phyloP scores from a whole-genome alignment of 2,113 vertebrate species.

The Guaruba guarouba region DNA sequence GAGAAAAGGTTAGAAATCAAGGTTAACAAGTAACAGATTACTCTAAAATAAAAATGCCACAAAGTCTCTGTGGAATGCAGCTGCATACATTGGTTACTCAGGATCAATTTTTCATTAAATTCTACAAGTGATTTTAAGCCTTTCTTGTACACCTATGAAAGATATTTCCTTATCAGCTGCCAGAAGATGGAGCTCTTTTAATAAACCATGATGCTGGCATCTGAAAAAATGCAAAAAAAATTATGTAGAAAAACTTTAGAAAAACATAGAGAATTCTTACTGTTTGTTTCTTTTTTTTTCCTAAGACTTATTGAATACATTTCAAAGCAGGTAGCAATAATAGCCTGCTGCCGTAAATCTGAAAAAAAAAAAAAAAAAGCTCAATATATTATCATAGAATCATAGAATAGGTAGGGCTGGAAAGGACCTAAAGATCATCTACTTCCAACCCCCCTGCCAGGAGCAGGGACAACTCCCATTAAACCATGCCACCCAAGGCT shows the following conservation, averaged over 20 bases:
- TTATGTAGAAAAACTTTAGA: neutral
- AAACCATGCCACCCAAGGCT: too few relatives aligned
- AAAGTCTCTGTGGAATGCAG: conserved; percentile 17
- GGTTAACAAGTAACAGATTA: conserved; percentile 66
- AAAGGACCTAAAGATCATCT: too few relatives aligned
- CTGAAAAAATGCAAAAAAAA: conserved; percentile 3
- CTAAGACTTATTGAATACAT: neutral
- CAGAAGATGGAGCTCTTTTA: conserved; percentile 77
- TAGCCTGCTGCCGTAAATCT: neutral
- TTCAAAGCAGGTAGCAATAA: neutral
- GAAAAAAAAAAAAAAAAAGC: neutral
- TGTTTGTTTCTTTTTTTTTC: neutral
- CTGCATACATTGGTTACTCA: conserved; percentile 32
- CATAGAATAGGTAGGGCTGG: too few relatives aligned
- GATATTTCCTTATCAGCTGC: conserved; percentile 27
- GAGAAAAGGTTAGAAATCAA: conserved; percentile 49
- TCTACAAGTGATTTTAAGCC: conserved; percentile 63
- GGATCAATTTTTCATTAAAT: conserved; percentile 75
- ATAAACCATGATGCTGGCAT: conserved; percentile 41
- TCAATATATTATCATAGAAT: neutral
- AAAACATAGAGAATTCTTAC: neutral
- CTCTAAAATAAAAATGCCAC: conserved; percentile 55
- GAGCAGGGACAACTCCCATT: too few relatives aligned
- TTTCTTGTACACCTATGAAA: neutral
- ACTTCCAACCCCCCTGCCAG: too few relatives aligned